A percentile compares a stretch with the other conserved stretches of the same genome.
phyloP scores from a whole-genome alignment of 2,113 vertebrate species.

The Lutjanus erythropterus region DNA sequence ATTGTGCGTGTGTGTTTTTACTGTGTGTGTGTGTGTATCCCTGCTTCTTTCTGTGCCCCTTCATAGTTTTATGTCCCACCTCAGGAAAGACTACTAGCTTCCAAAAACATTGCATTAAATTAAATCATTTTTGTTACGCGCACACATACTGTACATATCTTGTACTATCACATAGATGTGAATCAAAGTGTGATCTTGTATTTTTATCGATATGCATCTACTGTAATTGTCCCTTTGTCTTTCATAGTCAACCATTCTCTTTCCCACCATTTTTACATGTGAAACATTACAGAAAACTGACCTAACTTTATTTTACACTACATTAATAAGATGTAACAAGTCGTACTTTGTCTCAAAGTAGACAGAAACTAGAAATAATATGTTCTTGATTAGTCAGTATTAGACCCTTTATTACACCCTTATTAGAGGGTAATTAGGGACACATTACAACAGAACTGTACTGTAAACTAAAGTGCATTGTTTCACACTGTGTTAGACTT shows the following conservation, averaged over 20 bases:
- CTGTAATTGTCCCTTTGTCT: slow-evolving; percentile 37
- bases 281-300: slow-evolving; percentile 21
- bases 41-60: slow-evolving; percentile 21
- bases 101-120: slow-evolving; percentile 9
- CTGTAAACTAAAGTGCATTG: too few species aligned
- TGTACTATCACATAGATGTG: background rate
- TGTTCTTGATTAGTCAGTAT: too few species aligned
- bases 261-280: slow-evolving; percentile 31
- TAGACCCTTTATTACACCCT: too few species aligned
- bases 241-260: slow-evolving; percentile 54
- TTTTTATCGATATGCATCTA: slow-evolving; percentile 32
- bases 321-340: too few species aligned
- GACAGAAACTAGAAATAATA: too few species aligned
- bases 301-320: too few species aligned
- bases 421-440: too few species aligned
- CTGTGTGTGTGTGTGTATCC: slow-evolving; percentile 26
- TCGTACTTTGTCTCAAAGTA: too few species aligned
- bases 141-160: slow-evolving; percentile 6
- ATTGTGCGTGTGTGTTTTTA: slow-evolving; percentile 1
- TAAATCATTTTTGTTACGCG: slow-evolving; percentile 5
- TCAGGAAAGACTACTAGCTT: background rate
- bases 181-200: slow-evolving; percentile 24
- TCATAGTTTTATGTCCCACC: slow-evolving; percentile 18
- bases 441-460: too few species aligned
- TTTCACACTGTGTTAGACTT: too few species aligned